A percentile compares a stretch with the other conserved stretches of the same genome.
phyloP scores from a whole-genome alignment of 2,113 vertebrate genomes.

The Egretta garzetta region DNA sequence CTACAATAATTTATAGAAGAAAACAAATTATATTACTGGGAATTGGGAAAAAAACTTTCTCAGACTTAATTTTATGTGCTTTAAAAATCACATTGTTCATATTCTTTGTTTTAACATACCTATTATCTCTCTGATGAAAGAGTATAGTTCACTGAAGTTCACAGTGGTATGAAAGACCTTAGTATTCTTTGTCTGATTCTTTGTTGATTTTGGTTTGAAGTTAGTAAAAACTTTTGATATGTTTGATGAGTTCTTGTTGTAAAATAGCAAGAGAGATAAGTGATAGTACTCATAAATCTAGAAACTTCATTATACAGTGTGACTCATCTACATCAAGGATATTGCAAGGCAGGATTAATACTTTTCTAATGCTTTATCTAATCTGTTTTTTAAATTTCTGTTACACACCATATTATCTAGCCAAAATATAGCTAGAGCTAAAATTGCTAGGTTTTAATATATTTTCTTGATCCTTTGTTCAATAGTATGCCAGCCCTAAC shows the following conservation, averaged over 20 bases:
- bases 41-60: neutral
- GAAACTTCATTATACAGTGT: neutral
- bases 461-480: neutral
- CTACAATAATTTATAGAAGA: neutral
- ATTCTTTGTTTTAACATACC: neutral
- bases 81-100: neutral
- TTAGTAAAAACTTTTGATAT: neutral
- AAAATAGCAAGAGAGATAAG: neutral
- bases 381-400: neutral
- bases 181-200: neutral
- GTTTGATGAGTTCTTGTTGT: neutral
- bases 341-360: neutral
- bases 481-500: neutral
- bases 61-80: neutral
- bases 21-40: neutral
- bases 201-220: neutral
- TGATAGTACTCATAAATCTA: neutral
- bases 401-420: neutral
- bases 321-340: neutral
- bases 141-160: neutral
- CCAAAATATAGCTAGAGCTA: neutral
- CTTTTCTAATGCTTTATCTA: neutral
- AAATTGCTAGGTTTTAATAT: neutral
- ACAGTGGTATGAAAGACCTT: neutral
- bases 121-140: neutral